A percentile compares a stretch with the other conserved stretches of the same genome.
These are phyloP conservation scores for Lerema accius DNA, from an alignment of 1,140 invertebrate genomes.

Conservation along the genomic window DNA sequence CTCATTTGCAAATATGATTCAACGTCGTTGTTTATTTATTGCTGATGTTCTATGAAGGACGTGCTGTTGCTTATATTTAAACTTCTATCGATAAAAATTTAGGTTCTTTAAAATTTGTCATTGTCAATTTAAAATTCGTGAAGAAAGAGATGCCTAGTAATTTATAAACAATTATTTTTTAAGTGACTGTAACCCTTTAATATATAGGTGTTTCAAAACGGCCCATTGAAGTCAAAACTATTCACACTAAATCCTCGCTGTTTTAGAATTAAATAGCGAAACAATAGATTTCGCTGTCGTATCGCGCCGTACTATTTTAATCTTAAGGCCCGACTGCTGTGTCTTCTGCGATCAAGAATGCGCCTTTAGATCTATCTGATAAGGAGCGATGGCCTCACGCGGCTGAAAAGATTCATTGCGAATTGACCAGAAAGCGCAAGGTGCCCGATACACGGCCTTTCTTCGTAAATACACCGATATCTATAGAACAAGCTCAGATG, in stretches of 20 bases:
- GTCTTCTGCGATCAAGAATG: conserved; percentile 58
- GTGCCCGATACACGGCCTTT: conserved; percentile 27
- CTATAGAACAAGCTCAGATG: conserved; percentile 65
- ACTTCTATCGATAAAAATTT: no score
- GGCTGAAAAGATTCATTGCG: conserved; percentile 60
- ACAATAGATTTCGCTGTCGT: conserved; percentile 34
- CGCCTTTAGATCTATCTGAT: conserved; percentile 61
- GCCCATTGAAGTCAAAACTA: conserved; percentile 19
- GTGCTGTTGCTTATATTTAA: not conserved
- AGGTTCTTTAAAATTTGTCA: no score
- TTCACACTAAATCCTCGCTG: conserved; percentile 26
- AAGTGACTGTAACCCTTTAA: no score
- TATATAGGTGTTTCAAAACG: not conserved
- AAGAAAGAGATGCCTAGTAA: not conserved
- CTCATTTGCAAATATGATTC: conserved; percentile 1
- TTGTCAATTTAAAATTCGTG: no score
- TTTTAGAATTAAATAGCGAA: conserved; percentile 28
- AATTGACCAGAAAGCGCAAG: conserved; percentile 47
- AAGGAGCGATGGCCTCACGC: conserved; percentile 55
- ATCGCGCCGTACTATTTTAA: conserved; percentile 33
- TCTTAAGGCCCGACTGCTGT: conserved; percentile 36
- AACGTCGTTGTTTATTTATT: conserved; percentile 5
- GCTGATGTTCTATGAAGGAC: not conserved
- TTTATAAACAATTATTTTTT: no score
- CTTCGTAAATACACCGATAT: conserved; percentile 44